These are phyloP conservation scores for Anarsia innoxiella DNA, from an alignment of 2,888 invertebrate genomes.

Conservation along the genomic window DNA sequence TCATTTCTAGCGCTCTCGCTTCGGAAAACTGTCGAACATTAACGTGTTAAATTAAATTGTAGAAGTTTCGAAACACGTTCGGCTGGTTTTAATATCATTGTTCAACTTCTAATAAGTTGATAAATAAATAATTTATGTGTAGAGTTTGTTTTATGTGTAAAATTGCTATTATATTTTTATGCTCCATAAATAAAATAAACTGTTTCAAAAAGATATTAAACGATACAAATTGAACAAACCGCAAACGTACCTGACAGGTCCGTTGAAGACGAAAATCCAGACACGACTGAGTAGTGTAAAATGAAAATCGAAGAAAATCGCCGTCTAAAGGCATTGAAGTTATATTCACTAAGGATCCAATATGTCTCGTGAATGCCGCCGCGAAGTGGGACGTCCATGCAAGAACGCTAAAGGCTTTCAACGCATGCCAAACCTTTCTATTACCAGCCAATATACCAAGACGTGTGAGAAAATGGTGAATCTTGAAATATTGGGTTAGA, in stretches of 20 bases:
- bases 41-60: constrained; percentile 4
- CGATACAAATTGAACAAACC: too few relatives aligned
- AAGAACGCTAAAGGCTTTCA: constrained; percentile 37
- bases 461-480: constrained; percentile 7
- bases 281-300: constrained; percentile 25
- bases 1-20: background rate
- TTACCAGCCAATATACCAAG: constrained; percentile 40
- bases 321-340: constrained; percentile 29
- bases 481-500: background rate
- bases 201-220: background rate
- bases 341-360: constrained; percentile 24
- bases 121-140: too few relatives aligned
- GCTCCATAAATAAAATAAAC: background rate
- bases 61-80: constrained; percentile 2
- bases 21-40: constrained; percentile 1
- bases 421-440: constrained; percentile 33
- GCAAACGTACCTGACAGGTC: too few relatives aligned
- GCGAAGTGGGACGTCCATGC: constrained; percentile 34
- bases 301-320: constrained; percentile 13
- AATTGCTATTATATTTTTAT: too few relatives aligned
- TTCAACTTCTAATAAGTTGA: too few relatives aligned
- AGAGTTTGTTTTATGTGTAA: too few relatives aligned
- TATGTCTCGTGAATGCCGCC: constrained; percentile 35
- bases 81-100: too few relatives aligned
- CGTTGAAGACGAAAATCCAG: constrained; percentile 6